These are phyloP conservation scores for Eristalis pertinax DNA, from an alignment of 2,888 invertebrate species.

Conservation along the genomic window DNA sequence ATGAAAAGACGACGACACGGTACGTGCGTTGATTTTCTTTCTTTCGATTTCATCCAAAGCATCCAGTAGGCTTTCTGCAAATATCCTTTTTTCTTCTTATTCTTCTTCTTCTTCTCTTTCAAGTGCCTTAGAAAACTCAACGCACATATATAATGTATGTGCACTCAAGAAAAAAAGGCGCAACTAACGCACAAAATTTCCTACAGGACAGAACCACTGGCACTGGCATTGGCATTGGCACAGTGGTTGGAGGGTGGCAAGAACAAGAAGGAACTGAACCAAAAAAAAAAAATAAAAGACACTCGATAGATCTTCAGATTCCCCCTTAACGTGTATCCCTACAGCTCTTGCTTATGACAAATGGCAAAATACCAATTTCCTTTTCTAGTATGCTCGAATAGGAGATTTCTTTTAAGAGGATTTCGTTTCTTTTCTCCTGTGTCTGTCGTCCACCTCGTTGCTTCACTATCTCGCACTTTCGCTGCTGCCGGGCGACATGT, in stretches of 20 bases:
- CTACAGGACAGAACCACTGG: constrained; percentile 35
- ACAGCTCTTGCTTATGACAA: constrained; percentile 68
- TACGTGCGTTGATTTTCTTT: constrained; percentile 57
- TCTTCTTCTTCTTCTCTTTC: constrained; percentile 34
- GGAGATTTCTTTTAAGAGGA: constrained; percentile 63
- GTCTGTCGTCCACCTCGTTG: constrained; percentile 34
- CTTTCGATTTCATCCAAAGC: constrained; percentile 43
- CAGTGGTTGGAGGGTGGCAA: constrained; percentile 3
- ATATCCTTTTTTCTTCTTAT: constrained; percentile 60
- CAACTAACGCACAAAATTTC: constrained; percentile 67
- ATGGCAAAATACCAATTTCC: constrained; percentile 70
- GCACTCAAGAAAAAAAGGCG: constrained; percentile 64
- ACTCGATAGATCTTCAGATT: constrained; percentile 53
- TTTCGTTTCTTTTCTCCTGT: constrained; percentile 18
- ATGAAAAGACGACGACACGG: constrained; percentile 27
- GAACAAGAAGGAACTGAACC: neutral
- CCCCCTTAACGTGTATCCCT: constrained; percentile 24
- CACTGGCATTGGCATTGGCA: too few species aligned
- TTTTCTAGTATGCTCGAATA: constrained; percentile 67
- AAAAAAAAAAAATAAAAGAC: constrained; percentile 27
- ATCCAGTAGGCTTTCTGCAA: constrained; percentile 55
- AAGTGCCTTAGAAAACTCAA: neutral
- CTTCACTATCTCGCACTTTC: constrained; percentile 31
- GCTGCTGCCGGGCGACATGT: constrained; percentile 4
- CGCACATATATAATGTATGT: constrained; percentile 56